These are phyloP conservation scores for Pilophorus perplexus DNA, from an alignment of 2,888 invertebrate species.

Conservation along the genomic window DNA sequence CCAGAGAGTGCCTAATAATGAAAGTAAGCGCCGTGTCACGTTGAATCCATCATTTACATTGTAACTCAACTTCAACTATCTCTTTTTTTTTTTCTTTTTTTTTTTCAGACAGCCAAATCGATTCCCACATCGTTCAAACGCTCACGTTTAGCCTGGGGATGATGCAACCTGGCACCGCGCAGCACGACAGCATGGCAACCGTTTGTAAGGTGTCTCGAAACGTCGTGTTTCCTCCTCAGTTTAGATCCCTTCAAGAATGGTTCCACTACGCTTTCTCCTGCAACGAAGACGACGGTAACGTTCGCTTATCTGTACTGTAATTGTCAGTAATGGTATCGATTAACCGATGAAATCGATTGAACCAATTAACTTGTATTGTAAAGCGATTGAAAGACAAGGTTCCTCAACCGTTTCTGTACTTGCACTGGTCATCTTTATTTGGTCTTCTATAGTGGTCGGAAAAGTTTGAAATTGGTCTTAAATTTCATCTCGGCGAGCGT, in stretches of 20 bases:
- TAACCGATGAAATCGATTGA: too few relatives aligned
- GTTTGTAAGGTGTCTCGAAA: conserved; percentile 89
- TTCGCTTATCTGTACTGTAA: too few relatives aligned
- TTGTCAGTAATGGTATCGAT: too few relatives aligned
- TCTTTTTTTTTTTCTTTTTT: conserved; percentile 38
- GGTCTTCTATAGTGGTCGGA: too few relatives aligned
- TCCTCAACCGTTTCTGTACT: too few relatives aligned
- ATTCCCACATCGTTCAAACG: conserved; percentile 84
- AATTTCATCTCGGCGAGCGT: too few relatives aligned
- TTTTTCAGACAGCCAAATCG: conserved; percentile 57
- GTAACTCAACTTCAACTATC: not conserved
- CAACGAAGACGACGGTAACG: conserved; percentile 86
- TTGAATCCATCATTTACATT: not conserved
- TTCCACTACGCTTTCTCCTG: conserved; percentile 94
- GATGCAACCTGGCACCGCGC: conserved; percentile 56
- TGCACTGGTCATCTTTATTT: too few relatives aligned
- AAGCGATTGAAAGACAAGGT: too few relatives aligned
- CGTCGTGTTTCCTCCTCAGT: conserved; percentile 91
- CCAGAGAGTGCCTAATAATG: conserved; percentile 73
- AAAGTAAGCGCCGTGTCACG: conserved; percentile 55
- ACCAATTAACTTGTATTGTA: too few relatives aligned
- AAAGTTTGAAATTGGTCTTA: too few relatives aligned
- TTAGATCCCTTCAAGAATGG: conserved; percentile 92
- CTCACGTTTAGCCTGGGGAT: conserved; percentile 84
- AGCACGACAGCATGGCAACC: conserved; percentile 88